A percentile compares a stretch with the other conserved stretches of the same genome.
Conservation (phyloP, 2,113 vertebrate genomes). For the Acrocephalus arundinaceus region DNA sequence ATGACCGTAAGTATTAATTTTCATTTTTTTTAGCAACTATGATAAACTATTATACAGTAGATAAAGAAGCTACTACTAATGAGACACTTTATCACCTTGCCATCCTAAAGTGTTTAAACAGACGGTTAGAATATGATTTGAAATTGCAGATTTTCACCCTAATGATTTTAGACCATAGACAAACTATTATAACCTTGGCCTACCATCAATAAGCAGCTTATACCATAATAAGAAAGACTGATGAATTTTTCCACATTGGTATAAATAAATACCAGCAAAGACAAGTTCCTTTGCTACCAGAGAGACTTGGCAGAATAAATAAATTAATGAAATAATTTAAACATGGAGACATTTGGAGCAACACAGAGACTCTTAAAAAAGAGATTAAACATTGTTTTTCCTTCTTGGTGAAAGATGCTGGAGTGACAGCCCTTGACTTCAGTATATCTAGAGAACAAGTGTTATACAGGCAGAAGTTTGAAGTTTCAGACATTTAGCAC, state of each 20-base stretch:
- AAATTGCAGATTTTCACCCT: slow-evolving; percentile 10
- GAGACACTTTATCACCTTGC: slow-evolving; percentile 3
- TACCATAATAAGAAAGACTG: neutral
- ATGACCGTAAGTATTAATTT: rapidly evolving
- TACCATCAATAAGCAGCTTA: slow-evolving; percentile 13
- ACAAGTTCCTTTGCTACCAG: neutral
- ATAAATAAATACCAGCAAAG: slow-evolving; percentile 4
- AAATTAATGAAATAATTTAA: slow-evolving; percentile 62
- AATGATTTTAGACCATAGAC: slow-evolving; percentile 9
- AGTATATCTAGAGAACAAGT: slow-evolving; percentile 40
- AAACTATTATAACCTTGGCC: neutral
- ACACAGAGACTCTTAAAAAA: neutral
- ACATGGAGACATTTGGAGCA: neutral
- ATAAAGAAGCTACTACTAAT: neutral
- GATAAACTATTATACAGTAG: neutral
- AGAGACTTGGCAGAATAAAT: slow-evolving; percentile 22
- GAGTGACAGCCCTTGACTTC: slow-evolving; percentile 50
- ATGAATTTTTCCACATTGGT: neutral
- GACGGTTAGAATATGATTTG: neutral
- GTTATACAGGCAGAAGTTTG: slow-evolving; percentile 47
- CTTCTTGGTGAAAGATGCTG: slow-evolving; percentile 5
- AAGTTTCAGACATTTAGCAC: slow-evolving; percentile 55
- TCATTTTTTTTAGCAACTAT: neutral
- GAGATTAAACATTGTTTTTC: slow-evolving; percentile 36
- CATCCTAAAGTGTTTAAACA: neutral